Evolutionary conservation across 2,113 vertebrate genomes (phyloP), one percentile per base, ranked within the genome.

Genomic region (Siphamia tubifer): DNA sequence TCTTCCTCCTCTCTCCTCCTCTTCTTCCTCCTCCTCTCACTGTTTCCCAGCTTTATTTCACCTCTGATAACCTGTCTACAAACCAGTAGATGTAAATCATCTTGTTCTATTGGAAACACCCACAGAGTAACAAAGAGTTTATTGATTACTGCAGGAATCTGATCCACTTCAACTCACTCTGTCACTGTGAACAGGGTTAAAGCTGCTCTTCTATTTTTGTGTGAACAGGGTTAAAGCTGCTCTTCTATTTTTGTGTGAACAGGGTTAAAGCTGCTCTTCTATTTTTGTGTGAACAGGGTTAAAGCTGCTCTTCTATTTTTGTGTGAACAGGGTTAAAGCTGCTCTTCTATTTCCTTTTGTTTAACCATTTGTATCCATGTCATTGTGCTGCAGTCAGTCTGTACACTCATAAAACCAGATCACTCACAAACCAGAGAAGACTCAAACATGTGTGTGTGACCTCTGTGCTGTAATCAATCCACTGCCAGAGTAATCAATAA

Each of bases 141-240:
- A 89, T 87, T 16, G 73, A 89, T 89, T 82, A 64, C 49, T 39
- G 48, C 77, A 62, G 68, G 69, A 85, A 83, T 76, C 69, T 74
- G 73, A 82, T 75, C 64, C 58, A 67, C 21, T 52, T 36, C 0
- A 23, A 2, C 58, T 68, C 31, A 27, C 60, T 71, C 47, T 49
- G 57, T 55, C 58, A 27, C 42, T 53, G 31, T 54, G 4, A 1
- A 39, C 55, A 20, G 67, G 52, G 35, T 68, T 81, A 64, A 74
- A 60, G 48, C 21, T 12, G n/a, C n/a, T n/a, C n/a, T n/a, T n/a
- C n/a, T n/a, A n/a, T n/a, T n/a, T n/a, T n/a, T n/a, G n/a, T 53
- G 31, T 54, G 4, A 1, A 39, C 55, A 20, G 67, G 52, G 35
- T 68, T 81, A 64, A 74, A 60, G 48, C 21, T 12, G n/a, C n/a